Evolutionary conservation across 2,888 invertebrate species (phyloP), one percentile per base, ranked within the genome.

Genomic region (Hirtodrosophila alboralis): DNA sequence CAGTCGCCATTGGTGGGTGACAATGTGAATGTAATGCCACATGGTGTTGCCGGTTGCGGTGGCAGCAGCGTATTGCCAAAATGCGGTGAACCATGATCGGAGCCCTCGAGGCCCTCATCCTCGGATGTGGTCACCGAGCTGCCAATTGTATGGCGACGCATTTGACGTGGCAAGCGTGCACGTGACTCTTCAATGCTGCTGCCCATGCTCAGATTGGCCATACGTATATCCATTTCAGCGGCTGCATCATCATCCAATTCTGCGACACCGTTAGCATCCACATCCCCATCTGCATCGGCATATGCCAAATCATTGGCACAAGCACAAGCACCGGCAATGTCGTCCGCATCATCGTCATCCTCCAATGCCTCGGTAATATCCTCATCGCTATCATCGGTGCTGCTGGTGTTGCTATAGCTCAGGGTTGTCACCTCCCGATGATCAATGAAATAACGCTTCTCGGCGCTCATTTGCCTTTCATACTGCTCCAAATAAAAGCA

Each of bases 401-500:
- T 92, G 27, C 92, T 92, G 36, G 90, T 90, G 54, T 92, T 92
- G 84, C 92, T 92, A 62, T 91, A 91, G 72, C 92, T 92, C 47
- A 91, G 88, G n/a, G 91, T 89, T 12, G 77, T 83, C 14, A 88
- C 64, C 64, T 90, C 90, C 1, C 87, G 87, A 48, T 89, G 87
- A 41, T 90, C 89, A 28, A 88, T 86, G 13, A 89, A 89, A 63
- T 85, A 90, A 4, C 89, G 86, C 58, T 90, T 88, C 18, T 90
- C 91, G 9, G 90, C 90, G 4, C 90, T 89, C 66, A 92, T 91
- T 54, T 93, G 91, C 57, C 92, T 92, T 69, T 93, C 92, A 92
- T 95, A 95, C 83, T 95, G 94, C 85, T 95, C 95, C 90, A 95
- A 91, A 84, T 95, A 95, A 23, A 93, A 92, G 89, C 96, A 96